Evolutionary conservation across 1,140 invertebrate genomes (phyloP), one percentile per base, ranked within the genome.

Genomic region (Dufourea novaeangliae): DNA sequence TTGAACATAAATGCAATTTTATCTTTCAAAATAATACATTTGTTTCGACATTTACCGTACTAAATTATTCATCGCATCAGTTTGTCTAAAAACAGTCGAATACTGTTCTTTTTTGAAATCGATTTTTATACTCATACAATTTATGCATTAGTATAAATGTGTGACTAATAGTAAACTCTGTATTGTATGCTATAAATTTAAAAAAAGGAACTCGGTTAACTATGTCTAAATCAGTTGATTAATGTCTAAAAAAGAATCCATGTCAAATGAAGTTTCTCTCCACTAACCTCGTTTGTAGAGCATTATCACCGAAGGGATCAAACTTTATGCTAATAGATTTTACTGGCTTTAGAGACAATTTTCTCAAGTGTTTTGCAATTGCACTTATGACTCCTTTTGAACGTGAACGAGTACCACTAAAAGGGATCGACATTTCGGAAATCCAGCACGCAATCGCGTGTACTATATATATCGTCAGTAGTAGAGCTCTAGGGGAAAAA

Each of bases 251-350:
- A 8, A 56, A 64, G 20, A 22, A 27, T 27, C 14, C 22, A 27
- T 32, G 20, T 8, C 3, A 27, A 22, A n/a, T 7, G 2, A 41
- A 29, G 41, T 44, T 74, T 50, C 6, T 29, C 14, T 34, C 1
- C 39, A 90, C 93, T 93, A 94, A 97, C 96, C 97, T 95, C 84
- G 94, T 95, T 79, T 94, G 92, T 59, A 90, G 92, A 54, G 95
- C 94, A 89, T 95, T 95, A 79, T 94, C 92, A 80, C 94, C 92
- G 92, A 98, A 97, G 8, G 97, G 97, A 93, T 98, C 97, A 85
- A 98, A 97, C 87, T 95, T 94, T 57, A 97, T 94, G 20, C 94
- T 93, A 72, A 98, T 94, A 90, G 94, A 94, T 85, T 95, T 95
- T 0, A 96, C 95, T n/a, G 96, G 96, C 91, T 96, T 96, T 25